These are phyloP conservation scores for Pseudachorutes palmiensis DNA, from an alignment of 1,140 invertebrate genomes.

Conservation along the genomic window DNA sequence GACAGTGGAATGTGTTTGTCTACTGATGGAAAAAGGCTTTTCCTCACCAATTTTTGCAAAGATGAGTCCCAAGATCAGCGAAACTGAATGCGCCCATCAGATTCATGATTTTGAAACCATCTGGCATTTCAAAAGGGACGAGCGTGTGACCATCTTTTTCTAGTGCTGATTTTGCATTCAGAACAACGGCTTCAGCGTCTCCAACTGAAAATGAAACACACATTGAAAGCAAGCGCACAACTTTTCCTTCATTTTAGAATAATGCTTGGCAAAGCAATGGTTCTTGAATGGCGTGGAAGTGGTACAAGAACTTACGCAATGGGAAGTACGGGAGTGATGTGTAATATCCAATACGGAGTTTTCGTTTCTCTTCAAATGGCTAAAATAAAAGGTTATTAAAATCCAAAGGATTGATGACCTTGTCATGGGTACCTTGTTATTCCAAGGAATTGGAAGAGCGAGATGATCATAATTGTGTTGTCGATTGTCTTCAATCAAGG, in stretches of 20 bases:
- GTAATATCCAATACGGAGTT: constrained; percentile 42
- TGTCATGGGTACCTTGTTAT: constrained; percentile 27
- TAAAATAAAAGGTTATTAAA: constrained; percentile 2
- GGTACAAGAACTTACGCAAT: constrained; percentile 6
- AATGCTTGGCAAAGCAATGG: too few species aligned
- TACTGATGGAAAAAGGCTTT: background rate
- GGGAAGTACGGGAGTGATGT: constrained; percentile 40
- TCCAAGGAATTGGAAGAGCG: constrained; percentile 32
- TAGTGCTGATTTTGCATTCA: constrained; percentile 39
- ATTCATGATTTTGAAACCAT: constrained; percentile 31
- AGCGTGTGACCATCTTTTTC: constrained; percentile 40
- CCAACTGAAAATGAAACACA: constrained; percentile 34
- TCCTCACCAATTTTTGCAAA: constrained; percentile 28
- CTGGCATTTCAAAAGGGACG: constrained; percentile 39
- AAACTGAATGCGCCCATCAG: constrained; percentile 29
- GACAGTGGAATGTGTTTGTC: background rate
- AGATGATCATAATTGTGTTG: constrained; percentile 34
- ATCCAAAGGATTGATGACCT: background rate
- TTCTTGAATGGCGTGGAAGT: too few species aligned
- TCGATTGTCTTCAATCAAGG: constrained; percentile 11
- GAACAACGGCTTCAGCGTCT: constrained; percentile 40
- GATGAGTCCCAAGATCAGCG: constrained; percentile 28
- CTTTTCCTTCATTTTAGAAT: background rate
- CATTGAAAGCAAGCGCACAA: background rate
- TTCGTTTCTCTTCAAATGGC: constrained; percentile 22